Conservation (phyloP, 1,140 invertebrate genomes). For the Pristionchus pacificus region DNA sequence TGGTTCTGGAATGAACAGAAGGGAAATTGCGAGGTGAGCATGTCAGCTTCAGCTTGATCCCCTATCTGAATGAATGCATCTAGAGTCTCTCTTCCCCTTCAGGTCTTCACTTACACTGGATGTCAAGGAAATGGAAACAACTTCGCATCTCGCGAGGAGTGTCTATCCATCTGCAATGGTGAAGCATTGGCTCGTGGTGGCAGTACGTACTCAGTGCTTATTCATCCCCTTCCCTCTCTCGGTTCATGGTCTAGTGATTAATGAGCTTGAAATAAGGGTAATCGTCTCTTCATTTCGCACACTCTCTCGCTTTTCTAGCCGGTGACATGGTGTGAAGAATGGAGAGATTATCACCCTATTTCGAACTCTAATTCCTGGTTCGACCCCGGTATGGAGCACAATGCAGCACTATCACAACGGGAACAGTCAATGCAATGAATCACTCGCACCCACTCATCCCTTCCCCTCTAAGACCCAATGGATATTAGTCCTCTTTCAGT, state of each 20-base stretch:
- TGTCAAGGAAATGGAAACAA: slow-evolving; percentile 79
- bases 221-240: background rate
- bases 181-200: slow-evolving; percentile 27
- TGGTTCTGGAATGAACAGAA: slow-evolving; percentile 64
- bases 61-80: background rate
- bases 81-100: slow-evolving; percentile 12
- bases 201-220: background rate
- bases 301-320: too few species aligned
- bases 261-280: too few species aligned
- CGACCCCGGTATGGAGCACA: too few species aligned
- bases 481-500: slow-evolving; percentile 6
- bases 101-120: slow-evolving; percentile 77
- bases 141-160: slow-evolving; percentile 46
- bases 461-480: slow-evolving; percentile 1
- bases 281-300: too few species aligned
- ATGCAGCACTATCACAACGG: background rate
- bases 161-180: slow-evolving; percentile 45
- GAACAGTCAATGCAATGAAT: background rate
- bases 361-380: too few species aligned
- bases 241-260: background rate
- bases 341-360: too few species aligned
- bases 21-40: slow-evolving; percentile 12
- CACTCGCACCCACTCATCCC: background rate
- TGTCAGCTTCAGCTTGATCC: background rate
- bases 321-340: too few species aligned